Conservation (phyloP, 2,888 invertebrate species). For the Philereme transversata region DNA sequence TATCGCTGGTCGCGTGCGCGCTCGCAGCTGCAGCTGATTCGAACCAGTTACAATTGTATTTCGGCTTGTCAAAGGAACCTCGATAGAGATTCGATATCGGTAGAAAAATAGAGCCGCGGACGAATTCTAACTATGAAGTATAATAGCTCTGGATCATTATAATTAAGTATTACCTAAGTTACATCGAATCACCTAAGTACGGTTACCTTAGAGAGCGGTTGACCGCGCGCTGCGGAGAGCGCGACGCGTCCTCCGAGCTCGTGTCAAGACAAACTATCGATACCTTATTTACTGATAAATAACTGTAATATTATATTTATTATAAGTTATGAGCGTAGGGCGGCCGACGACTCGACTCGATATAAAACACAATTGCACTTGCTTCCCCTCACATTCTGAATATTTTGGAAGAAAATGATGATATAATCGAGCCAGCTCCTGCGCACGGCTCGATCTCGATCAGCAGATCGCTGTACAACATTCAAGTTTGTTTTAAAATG, state of each 20-base stretch:
- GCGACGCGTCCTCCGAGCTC: not conserved
- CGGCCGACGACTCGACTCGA: constrained; percentile 14
- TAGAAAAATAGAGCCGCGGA: constrained; percentile 74
- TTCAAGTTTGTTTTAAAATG: no score
- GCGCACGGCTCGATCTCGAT: no score
- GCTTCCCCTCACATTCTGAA: constrained; percentile 31
- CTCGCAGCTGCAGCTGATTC: no score
- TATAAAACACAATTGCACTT: constrained; percentile 40
- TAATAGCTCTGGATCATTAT: constrained; percentile 52
- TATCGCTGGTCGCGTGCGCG: no score
- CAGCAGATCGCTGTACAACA: no score
- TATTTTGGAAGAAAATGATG: constrained; percentile 13
- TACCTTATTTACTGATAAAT: constrained; percentile 42
- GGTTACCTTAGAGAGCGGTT: constrained; percentile 44
- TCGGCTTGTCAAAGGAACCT: constrained; percentile 44
- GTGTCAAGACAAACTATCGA: constrained; percentile 23
- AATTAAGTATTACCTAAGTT: constrained; percentile 62
- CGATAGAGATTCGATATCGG: constrained; percentile 55
- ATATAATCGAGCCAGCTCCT: no score
- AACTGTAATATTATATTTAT: constrained; percentile 32
- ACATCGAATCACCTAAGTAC: constrained; percentile 52
- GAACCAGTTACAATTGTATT: constrained; percentile 32
- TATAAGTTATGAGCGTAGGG: constrained; percentile 24
- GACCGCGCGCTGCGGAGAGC: constrained; percentile 35
- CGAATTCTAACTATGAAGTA: constrained; percentile 58